phyloP scores from a whole-genome alignment of 2,888 invertebrate genomes.

The Mesorhabditis belari region DNA sequence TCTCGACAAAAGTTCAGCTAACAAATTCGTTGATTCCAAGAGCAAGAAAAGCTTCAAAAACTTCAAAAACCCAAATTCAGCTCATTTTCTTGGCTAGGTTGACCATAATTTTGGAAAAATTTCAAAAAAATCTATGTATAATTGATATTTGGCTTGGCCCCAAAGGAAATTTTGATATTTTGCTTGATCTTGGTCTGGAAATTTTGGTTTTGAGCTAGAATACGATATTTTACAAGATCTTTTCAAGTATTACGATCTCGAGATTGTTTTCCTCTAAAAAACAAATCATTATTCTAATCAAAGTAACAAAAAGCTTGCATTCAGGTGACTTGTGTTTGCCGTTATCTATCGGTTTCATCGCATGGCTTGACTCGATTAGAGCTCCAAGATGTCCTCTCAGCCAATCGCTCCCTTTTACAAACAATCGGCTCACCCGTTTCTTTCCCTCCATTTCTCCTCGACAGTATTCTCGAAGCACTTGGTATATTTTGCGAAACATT shows the following conservation, averaged over 20 bases:
- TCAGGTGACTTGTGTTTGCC: constrained; percentile 9
- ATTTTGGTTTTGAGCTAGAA: too few relatives aligned
- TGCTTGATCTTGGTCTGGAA: too few relatives aligned
- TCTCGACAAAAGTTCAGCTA: too few relatives aligned
- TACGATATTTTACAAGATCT: too few relatives aligned
- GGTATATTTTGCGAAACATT: constrained; percentile 12
- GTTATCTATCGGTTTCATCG: constrained; percentile 18
- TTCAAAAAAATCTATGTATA: too few relatives aligned
- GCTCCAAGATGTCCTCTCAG: constrained; percentile 25
- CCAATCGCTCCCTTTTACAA: constrained; percentile 10
- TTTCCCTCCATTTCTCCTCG: constrained; percentile 27
- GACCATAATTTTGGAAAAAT: neutral
- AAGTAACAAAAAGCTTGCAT: neutral
- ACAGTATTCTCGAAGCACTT: constrained; percentile 22
- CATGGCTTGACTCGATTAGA: constrained; percentile 37
- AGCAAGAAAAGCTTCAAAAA: neutral
- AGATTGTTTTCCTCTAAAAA: too few relatives aligned
- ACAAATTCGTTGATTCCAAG: neutral
- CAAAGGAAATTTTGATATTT: too few relatives aligned
- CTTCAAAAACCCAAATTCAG: neutral
- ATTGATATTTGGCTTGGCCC: too few relatives aligned
- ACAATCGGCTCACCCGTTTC: constrained; percentile 10
- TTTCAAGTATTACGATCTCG: too few relatives aligned
- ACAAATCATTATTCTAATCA: too few relatives aligned
- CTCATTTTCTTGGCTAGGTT: neutral